Conservation (phyloP, 1,140 invertebrate species). For the Prorops nasuta region DNA sequence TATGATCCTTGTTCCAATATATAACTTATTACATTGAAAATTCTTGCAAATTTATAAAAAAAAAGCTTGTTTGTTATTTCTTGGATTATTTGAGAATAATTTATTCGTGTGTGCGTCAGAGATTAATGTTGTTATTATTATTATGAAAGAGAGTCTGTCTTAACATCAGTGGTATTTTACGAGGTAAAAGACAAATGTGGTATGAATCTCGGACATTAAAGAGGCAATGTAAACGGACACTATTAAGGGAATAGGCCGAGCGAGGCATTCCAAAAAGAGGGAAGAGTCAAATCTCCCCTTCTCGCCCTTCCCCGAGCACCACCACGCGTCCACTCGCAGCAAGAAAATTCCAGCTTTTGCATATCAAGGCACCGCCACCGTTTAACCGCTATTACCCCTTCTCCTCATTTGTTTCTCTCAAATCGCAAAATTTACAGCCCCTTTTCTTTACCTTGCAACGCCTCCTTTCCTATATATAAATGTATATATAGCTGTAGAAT, state of each 20-base stretch:
- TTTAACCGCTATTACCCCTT: slow-evolving; percentile 30
- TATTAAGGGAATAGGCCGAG: slow-evolving; percentile 30
- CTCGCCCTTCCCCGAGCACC: neutral
- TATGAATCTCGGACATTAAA: slow-evolving; percentile 4
- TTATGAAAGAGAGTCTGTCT: too few relatives aligned
- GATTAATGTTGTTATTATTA: too few relatives aligned
- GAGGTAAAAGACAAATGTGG: neutral
- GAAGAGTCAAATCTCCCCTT: slow-evolving; percentile 4
- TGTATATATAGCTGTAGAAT: too few relatives aligned
- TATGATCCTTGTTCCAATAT: too few relatives aligned
- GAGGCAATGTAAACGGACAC: slow-evolving; percentile 26
- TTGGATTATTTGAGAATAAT: too few relatives aligned
- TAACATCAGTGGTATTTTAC: neutral
- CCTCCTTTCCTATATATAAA: too few relatives aligned
- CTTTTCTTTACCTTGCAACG: too few relatives aligned
- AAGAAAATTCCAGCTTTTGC: slow-evolving; percentile 31
- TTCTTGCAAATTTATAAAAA: too few relatives aligned
- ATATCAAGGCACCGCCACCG: slow-evolving; percentile 35
- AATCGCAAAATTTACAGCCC: too few relatives aligned
- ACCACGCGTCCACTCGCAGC: slow-evolving; percentile 5
- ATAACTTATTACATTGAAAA: too few relatives aligned
- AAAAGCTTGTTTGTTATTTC: neutral
- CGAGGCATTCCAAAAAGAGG: slow-evolving; percentile 4
- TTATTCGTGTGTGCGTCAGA: too few relatives aligned
- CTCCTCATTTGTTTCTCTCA: too few relatives aligned